A percentile compares a stretch with the other conserved stretches of the same genome.
phyloP scores from a whole-genome alignment of 2,888 invertebrate genomes.

The Scrobipalpa atriplicella region DNA sequence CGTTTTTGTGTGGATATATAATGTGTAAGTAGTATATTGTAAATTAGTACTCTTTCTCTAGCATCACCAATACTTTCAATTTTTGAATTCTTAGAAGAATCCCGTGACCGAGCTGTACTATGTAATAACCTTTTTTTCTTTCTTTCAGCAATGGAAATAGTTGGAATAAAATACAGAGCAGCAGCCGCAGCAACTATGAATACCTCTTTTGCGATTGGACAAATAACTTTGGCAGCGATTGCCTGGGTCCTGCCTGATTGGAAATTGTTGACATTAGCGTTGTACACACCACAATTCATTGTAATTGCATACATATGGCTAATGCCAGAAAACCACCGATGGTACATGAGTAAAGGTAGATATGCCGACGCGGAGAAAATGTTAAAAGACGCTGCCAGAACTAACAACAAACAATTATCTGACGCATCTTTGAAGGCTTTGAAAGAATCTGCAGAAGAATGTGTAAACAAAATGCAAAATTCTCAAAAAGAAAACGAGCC shows the following conservation, averaged over 20 bases:
- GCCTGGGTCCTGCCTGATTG: constrained; percentile 88
- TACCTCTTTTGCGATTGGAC: constrained; percentile 87
- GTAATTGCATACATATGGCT: constrained; percentile 83
- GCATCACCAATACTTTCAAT: no score
- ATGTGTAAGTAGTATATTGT: constrained; percentile 44
- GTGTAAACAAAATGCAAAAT: constrained; percentile 45
- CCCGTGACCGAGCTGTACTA: no score
- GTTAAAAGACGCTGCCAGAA: constrained; percentile 82
- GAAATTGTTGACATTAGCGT: constrained; percentile 84
- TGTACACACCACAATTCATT: constrained; percentile 86
- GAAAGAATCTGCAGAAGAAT: constrained; percentile 45
- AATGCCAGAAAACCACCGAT: constrained; percentile 86
- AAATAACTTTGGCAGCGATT: constrained; percentile 84
- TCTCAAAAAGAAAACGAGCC: constrained; percentile 61
- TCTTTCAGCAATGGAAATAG: constrained; percentile 86
- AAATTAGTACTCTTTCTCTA: no score
- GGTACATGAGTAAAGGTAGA: constrained; percentile 87
- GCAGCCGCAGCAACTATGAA: constrained; percentile 86
- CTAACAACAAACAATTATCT: constrained; percentile 75
- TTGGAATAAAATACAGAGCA: constrained; percentile 87
- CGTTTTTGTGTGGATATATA: constrained; percentile 87
- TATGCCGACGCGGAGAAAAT: constrained; percentile 85
- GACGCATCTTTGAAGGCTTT: constrained; percentile 55
- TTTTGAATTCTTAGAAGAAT: no score
- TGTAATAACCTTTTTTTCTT: neutral